Conservation (phyloP, 1,140 invertebrate species). For the Subanguina moxae region DNA sequence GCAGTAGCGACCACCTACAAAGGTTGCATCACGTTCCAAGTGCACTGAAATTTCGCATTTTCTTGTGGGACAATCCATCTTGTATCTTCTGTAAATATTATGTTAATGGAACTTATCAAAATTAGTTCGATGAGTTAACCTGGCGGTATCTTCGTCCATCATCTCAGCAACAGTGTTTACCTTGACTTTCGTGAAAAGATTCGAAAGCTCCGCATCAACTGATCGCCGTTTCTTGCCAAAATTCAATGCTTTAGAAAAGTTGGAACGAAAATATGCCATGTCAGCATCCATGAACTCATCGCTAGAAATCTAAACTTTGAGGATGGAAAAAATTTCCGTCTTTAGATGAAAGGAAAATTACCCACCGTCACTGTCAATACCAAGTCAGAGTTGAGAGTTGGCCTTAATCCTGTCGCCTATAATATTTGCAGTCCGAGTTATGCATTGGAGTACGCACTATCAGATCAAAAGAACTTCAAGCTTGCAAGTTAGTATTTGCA, state of each 20-base stretch:
- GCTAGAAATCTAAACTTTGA: background rate
- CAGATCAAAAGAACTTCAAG: background rate
- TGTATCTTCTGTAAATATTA: conserved; percentile 37
- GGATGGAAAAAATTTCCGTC: too few species aligned
- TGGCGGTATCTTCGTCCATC: background rate
- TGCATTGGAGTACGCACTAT: background rate
- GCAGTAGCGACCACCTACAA: conserved; percentile 53
- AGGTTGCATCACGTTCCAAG: conserved; percentile 50
- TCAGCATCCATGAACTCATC: conserved; percentile 51
- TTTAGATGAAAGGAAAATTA: conserved; percentile 11
- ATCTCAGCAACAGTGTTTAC: background rate
- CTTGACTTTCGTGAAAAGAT: background rate
- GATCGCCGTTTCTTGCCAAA: conserved; percentile 21
- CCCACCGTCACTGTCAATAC: conserved; percentile 51
- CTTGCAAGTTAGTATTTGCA: background rate
- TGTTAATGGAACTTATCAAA: conserved; percentile 1
- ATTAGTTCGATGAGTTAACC: conserved; percentile 25
- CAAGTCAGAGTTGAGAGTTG: conserved; percentile 50
- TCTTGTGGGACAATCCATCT: conserved; percentile 30
- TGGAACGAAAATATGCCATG: conserved; percentile 30
- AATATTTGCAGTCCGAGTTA: conserved; percentile 16
- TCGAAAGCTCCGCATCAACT: conserved; percentile 2
- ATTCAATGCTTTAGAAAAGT: conserved; percentile 46
- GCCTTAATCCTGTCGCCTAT: conserved; percentile 43
- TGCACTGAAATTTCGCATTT: conserved; percentile 23